These are phyloP conservation scores for Embiotoca jacksoni DNA, from an alignment of 2,113 vertebrate genomes.

Conservation along the genomic window DNA sequence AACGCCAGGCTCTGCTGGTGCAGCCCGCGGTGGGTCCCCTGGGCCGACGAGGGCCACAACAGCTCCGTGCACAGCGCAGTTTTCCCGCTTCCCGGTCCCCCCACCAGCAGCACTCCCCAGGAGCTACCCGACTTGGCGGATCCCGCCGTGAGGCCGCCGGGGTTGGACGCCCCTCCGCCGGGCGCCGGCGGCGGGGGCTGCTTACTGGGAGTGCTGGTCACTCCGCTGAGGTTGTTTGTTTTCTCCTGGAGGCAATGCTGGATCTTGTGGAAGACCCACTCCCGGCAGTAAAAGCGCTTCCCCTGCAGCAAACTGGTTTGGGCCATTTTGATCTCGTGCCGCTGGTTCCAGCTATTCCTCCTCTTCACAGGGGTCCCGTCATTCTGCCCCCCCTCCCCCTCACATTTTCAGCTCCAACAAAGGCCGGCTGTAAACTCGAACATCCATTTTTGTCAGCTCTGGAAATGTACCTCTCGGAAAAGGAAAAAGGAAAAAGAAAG, in stretches of 20 bases:
- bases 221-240: constrained; percentile 85
- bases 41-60: constrained; percentile 92
- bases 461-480: constrained; percentile 28
- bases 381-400: constrained; percentile 64
- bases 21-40: constrained; percentile 88
- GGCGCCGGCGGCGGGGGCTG: constrained; percentile 68
- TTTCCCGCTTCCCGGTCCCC: constrained; percentile 96
- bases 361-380: constrained; percentile 82
- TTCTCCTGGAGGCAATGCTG: constrained; percentile 99
- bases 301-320: constrained; percentile 97
- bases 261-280: constrained; percentile 99
- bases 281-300: constrained; percentile 97
- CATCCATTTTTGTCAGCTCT: constrained; percentile 61
- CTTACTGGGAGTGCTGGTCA: constrained; percentile 81
- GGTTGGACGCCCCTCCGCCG: constrained; percentile 76
- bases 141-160: constrained; percentile 77
- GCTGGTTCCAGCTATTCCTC: constrained; percentile 78
- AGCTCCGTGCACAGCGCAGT: constrained; percentile 95
- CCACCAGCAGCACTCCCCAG: constrained; percentile 96
- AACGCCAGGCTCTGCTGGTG: constrained; percentile 92
- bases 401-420: constrained; percentile 54
- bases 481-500: no score
- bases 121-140: constrained; percentile 85
- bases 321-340: constrained; percentile 89
- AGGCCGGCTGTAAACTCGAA: constrained; percentile 44